Conservation (phyloP, 2,113 vertebrate genomes). For the Mobula hypostoma region DNA sequence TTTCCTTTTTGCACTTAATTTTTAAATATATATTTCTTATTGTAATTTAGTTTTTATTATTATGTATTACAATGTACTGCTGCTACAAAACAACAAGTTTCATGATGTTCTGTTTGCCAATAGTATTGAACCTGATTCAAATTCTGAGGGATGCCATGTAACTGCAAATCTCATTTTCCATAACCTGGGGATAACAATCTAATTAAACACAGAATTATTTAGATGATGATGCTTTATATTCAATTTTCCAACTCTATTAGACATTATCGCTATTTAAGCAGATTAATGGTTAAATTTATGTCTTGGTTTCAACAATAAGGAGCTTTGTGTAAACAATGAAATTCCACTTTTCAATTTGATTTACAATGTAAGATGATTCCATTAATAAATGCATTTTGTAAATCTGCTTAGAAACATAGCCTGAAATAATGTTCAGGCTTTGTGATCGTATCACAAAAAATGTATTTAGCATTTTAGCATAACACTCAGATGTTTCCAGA, state of each 20-base stretch:
- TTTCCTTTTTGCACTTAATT: too few species aligned
- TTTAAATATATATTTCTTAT: too few species aligned
- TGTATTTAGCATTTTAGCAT: background rate
- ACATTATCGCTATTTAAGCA: background rate
- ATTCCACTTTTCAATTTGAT: constrained; percentile 20
- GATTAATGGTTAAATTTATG: constrained; percentile 18
- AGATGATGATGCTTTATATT: background rate
- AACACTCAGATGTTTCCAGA: background rate
- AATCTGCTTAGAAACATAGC: background rate
- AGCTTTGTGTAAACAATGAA: background rate
- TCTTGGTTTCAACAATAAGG: background rate
- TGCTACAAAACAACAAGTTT: too few species aligned
- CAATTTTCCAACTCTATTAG: background rate
- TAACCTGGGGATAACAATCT: background rate
- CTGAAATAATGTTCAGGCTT: background rate
- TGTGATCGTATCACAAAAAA: background rate
- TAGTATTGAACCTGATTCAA: too few species aligned
- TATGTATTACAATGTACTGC: too few species aligned
- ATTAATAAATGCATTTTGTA: constrained; percentile 19
- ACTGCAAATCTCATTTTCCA: too few species aligned
- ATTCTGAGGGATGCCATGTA: too few species aligned
- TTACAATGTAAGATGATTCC: background rate
- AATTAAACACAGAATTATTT: background rate
- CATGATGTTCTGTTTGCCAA: too few species aligned
- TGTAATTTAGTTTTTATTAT: too few species aligned